Evolutionary conservation across 1,140 invertebrate genomes (phyloP), one percentile per base, ranked within the genome.

Genomic region (Papilio glaucus): DNA sequence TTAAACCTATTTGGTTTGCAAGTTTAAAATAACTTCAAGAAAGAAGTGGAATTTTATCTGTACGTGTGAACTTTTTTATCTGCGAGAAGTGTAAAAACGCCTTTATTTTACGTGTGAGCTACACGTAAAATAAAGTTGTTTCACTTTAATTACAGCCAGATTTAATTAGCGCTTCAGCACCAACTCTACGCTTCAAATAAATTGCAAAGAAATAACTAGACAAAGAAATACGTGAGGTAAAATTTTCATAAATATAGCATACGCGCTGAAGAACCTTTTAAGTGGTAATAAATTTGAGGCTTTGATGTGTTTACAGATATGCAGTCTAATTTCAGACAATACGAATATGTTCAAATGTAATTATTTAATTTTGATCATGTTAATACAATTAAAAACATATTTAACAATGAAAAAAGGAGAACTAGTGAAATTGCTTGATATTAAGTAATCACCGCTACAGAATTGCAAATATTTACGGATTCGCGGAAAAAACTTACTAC

Each of bases 101-200:
- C n/a, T n/a, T n/a, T n/a, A n/a, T n/a, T n/a, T n/a, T n/a, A n/a
- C n/a, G n/a, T n/a, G n/a, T n/a, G n/a, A 45, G 21, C 21, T 39
- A 26, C 15, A 42, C 39, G 63, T 68, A 68, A 39, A 42, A 26
- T 45, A 21, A 26, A 68, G 13, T 26, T 68, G 49, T 68, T 68
- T 45, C 33, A 12, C 21, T 68, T 68, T 68, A 68, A 68, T 68
- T 68, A 68, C 18, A 68, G 39, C 38, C 9, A 29, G 9, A 68
- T 68, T 68, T 68, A 68, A 68, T 68, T 42, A 42, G 41, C 39
- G 21, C 41, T 68, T 68, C 29, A 57, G 21, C 21, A 24, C 21
- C 39, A 67, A 67, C 37, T 45, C 4, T n/a, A 42, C 63, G 39
- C 63, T 45, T 68, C 63, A 45, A 68, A 68, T 68, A 45, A 68